These are phyloP conservation scores for Melanerpes aurifrons DNA, from an alignment of 2,113 vertebrate species.

Conservation along the genomic window DNA sequence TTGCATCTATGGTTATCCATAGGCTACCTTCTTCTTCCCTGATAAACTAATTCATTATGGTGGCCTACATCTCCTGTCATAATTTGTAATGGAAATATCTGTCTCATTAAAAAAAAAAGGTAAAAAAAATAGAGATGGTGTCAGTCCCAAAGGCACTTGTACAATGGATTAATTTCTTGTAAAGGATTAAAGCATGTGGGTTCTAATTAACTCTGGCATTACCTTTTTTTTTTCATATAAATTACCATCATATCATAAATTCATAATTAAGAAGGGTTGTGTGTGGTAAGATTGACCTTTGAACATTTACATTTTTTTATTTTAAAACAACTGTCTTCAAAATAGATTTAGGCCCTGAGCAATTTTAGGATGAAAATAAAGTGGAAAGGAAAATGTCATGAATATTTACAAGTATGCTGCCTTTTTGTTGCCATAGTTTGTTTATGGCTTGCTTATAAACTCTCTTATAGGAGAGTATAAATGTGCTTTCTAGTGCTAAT, in stretches of 20 bases:
- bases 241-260: conserved; percentile 7
- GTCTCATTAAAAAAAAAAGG: neutral
- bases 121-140: neutral
- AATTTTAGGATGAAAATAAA: conserved; percentile 35
- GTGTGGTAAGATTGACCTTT: neutral
- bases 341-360: conserved; percentile 12
- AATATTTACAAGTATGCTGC: conserved; percentile 1
- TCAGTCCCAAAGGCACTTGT: neutral
- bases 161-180: conserved; percentile 43
- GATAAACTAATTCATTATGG: neutral
- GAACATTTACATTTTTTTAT: conserved; percentile 11
- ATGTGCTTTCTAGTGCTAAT: neutral
- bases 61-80: neutral
- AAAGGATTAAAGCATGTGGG: conserved; percentile 8
- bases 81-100: neutral
- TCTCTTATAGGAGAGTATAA: neutral
- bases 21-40: neutral
- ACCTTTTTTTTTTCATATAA: conserved; percentile 1
- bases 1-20: neutral
- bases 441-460: conserved; percentile 27
- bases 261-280: conserved; percentile 15
- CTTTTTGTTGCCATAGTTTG: conserved; percentile 30
- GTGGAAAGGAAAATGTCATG: conserved; percentile 35
- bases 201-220: conserved; percentile 53
- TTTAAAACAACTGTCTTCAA: conserved; percentile 41